Evolutionary conservation across 2,888 invertebrate genomes (phyloP).

Genomic region (Eudasyphora cyanicolor): DNA sequence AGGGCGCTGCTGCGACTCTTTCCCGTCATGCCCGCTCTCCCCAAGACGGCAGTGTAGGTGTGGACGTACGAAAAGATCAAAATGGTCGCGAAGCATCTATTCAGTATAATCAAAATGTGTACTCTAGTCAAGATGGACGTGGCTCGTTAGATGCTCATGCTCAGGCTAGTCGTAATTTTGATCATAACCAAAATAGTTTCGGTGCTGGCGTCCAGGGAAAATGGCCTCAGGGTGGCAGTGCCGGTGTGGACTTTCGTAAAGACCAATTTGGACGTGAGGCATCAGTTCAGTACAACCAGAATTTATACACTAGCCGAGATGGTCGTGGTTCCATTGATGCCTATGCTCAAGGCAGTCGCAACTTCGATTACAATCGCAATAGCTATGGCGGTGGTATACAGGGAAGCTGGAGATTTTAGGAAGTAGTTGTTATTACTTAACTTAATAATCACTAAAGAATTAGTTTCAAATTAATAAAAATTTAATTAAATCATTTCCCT

Average conservation of each 20-base stretch:
- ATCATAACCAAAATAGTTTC: conserved; percentile 20
- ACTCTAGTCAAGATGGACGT: conserved; percentile 38
- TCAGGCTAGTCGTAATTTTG: conserved; percentile 43
- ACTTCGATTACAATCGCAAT: conserved; percentile 42
- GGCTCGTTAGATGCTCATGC: conserved; percentile 54
- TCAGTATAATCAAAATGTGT: conserved; percentile 49
- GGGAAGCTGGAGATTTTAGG: conserved; percentile 34
- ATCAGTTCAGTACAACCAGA: conserved; percentile 36
- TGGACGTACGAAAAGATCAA: not conserved
- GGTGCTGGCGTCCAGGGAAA: conserved; percentile 63
- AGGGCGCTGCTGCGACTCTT: no score
- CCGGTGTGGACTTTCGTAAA: conserved; percentile 7
- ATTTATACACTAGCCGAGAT: conserved; percentile 42
- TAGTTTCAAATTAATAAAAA: not conserved
- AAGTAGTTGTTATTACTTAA: not conserved
- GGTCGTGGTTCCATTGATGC: conserved; percentile 48
- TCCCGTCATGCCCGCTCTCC: no score
- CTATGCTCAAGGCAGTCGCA: conserved; percentile 48
- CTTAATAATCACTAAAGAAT: no score
- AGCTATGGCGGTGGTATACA: conserved; percentile 28
- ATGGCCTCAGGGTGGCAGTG: conserved; percentile 42
- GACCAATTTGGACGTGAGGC: conserved; percentile 17
- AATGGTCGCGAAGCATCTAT: conserved; percentile 44
- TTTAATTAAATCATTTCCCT: not conserved
- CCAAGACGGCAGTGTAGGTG: conserved; percentile 57